phyloP scores from a whole-genome alignment of 2,888 invertebrate genomes.

The Eurytoma californica region DNA sequence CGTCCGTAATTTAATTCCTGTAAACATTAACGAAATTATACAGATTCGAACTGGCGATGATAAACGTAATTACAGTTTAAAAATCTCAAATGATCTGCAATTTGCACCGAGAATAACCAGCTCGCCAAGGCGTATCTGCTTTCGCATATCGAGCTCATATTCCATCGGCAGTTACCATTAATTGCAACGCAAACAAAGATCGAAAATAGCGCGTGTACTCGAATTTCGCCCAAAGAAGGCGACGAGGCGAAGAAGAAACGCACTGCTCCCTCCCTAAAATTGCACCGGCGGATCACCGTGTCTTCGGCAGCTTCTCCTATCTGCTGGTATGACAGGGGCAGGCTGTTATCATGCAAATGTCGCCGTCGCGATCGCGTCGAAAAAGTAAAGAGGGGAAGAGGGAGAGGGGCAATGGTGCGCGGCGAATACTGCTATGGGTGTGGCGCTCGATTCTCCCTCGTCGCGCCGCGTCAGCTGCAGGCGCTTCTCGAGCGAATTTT shows the following conservation, averaged over 20 bases:
- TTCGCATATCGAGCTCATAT: constrained; percentile 14
- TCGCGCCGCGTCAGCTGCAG: constrained; percentile 5
- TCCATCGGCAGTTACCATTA: not conserved
- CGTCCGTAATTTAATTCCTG: not conserved
- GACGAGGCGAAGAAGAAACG: not conserved
- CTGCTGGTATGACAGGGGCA: constrained; percentile 54
- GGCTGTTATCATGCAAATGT: constrained; percentile 61
- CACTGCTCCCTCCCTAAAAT: constrained; percentile 17
- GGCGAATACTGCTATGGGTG: constrained; percentile 56
- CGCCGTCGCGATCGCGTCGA: constrained; percentile 12
- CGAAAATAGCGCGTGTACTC: not conserved
- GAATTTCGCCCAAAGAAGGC: not conserved
- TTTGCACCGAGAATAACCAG: not conserved
- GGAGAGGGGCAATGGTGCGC: constrained; percentile 38
- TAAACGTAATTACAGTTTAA: constrained; percentile 6
- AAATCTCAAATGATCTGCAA: constrained; percentile 14
- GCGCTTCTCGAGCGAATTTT: not conserved
- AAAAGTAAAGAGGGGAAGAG: constrained; percentile 11
- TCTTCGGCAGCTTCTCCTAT: constrained; percentile 18
- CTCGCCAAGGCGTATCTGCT: not conserved
- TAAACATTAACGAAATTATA: constrained; percentile 26
- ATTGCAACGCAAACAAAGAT: constrained; percentile 20
- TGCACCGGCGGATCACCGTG: constrained; percentile 34
- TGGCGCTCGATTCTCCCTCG: constrained; percentile 38
- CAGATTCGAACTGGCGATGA: not conserved